These are phyloP conservation scores for Coptodon bakossiorum DNA, from an alignment of 2,113 vertebrate species.

Conservation along the genomic window DNA sequence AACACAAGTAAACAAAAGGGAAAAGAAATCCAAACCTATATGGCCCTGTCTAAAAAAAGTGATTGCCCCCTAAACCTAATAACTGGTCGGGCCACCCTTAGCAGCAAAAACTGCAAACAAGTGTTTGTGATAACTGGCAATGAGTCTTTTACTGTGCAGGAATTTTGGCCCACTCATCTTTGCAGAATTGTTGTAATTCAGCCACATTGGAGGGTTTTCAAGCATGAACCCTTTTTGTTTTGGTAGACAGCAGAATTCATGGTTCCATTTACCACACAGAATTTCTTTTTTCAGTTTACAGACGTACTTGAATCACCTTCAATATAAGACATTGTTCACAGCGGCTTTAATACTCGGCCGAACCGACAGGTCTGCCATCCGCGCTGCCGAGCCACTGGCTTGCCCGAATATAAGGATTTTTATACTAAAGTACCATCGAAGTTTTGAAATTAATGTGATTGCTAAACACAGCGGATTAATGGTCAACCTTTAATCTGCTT, in stretches of 20 bases:
- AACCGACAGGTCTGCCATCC: background rate
- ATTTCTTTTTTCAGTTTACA: background rate
- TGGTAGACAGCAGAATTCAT: background rate
- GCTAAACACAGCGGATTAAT: conserved; percentile 20
- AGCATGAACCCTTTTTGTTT: background rate
- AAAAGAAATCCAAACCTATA: background rate
- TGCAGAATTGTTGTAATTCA: background rate
- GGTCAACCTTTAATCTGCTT: conserved; percentile 30
- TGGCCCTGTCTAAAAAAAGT: background rate
- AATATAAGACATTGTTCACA: background rate
- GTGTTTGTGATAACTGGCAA: background rate
- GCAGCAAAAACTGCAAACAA: background rate
- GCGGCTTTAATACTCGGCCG: background rate
- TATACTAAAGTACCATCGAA: background rate
- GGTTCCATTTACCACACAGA: background rate
- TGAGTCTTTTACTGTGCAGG: background rate
- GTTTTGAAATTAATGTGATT: conserved; percentile 24
- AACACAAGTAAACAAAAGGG: background rate
- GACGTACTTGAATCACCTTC: background rate
- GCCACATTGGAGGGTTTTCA: background rate
- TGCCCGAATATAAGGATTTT: background rate
- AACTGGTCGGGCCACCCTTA: background rate
- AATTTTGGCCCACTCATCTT: background rate
- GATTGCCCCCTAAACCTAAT: background rate
- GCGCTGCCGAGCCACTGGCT: background rate